A percentile compares a stretch with the other conserved stretches of the same genome.
phyloP scores from a whole-genome alignment of 2,888 invertebrate genomes.

The Drosophila lutescens region DNA sequence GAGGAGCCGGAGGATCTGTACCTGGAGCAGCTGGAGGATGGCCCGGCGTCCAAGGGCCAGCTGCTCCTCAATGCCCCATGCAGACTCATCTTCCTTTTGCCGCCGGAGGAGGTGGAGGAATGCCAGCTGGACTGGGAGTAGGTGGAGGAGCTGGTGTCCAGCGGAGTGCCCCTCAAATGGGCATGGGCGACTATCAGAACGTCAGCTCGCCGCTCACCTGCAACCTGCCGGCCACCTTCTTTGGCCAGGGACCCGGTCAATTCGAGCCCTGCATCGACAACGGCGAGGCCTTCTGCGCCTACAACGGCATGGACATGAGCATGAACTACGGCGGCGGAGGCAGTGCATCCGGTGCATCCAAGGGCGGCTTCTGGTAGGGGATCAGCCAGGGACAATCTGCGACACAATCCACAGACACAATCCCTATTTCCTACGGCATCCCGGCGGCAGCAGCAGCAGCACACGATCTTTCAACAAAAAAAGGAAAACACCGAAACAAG shows the following conservation, averaged over 20 bases:
- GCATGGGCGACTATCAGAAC: constrained; percentile 5
- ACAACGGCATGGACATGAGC: constrained; percentile 46
- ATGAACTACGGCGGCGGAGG: constrained; percentile 31
- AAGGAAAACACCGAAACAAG: no score
- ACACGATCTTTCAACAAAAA: no score
- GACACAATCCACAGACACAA: no score
- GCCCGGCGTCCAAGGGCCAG: neutral
- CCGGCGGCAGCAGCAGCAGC: no score
- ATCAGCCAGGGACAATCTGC: no score
- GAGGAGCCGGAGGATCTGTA: neutral
- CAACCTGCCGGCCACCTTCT: constrained; percentile 10
- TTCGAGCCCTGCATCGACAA: constrained; percentile 7
- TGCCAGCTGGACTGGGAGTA: neutral
- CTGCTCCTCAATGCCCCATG: neutral
- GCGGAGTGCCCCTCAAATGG: neutral
- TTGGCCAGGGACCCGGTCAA: neutral
- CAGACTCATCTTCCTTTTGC: neutral
- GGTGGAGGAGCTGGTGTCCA: neutral
- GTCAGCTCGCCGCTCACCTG: constrained; percentile 22
- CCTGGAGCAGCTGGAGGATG: neutral
- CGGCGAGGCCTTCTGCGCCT: constrained; percentile 44
- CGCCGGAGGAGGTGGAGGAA: neutral
- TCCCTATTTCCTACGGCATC: no score
- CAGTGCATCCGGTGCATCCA: constrained; percentile 8
- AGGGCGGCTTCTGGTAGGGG: constrained; percentile 32